Evolutionary conservation across 2,888 invertebrate species (phyloP), one percentile per base, ranked within the genome.

Genomic region (Thereva unica): DNA sequence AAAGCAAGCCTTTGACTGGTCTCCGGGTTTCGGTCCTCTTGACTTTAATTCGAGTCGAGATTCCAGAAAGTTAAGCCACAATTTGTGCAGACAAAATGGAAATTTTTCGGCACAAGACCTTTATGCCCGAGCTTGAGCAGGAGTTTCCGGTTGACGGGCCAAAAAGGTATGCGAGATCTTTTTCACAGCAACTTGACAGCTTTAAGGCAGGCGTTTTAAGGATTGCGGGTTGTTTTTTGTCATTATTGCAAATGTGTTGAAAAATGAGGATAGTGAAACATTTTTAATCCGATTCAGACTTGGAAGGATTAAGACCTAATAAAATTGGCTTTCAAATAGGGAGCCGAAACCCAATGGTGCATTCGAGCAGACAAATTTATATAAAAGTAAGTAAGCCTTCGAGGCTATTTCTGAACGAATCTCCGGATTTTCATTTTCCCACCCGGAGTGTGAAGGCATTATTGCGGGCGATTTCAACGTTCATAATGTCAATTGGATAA

Each of bases 21-120:
- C 61, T 50, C 49, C 50, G 50, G 49, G 47, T 61, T 61, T 61
- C 50, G 50, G 61, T 61, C 61, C 61, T 61, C 61, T 61, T 61
- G 50, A 61, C 50, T 61, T 50, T 40, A 61, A 50, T 49, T 34
- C 12, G 23, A 50, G 50, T 40, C 50, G 40, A 49, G 61, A 34
- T n/a, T 50, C 50, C 42, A 9, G 41, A 41, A 50, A 50, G 61
- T 50, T 23, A 40, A 38, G 8, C 61, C 61, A 50, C 50, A 61
- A 61, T 61, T 61, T 61, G 61, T 61, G 61, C 61, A 61, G 23
- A 50, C 41, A 50, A 61, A 61, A 61, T 61, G 50, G 50, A 61
- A 61, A 61, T 61, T 61, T 61, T 61, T 61, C 61, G 61, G 50
- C 61, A 61, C 49, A 61, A 61, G 61, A 50, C 61, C 61, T 40